A percentile compares a stretch with the other conserved stretches of the same genome.
phyloP scores from a whole-genome alignment of 2,888 invertebrate species.

The Lasioglossum figueresi region DNA sequence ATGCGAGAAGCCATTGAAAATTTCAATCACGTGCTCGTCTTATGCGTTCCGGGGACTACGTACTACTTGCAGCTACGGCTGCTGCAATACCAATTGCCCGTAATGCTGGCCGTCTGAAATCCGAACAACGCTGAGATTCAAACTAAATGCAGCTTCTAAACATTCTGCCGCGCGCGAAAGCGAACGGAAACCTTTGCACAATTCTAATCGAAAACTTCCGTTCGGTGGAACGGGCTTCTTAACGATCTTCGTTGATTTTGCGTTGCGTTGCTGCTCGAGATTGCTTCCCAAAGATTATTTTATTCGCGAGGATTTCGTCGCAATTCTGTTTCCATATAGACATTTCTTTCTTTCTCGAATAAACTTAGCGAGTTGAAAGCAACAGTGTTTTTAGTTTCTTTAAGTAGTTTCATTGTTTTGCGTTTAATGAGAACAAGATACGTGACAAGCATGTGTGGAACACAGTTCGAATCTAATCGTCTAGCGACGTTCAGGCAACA shows the following conservation, averaged over 20 bases:
- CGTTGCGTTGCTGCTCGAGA: not conserved
- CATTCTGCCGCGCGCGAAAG: not conserved
- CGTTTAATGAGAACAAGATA: not conserved
- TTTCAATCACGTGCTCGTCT: slow-evolving; percentile 57
- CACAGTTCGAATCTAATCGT: not conserved
- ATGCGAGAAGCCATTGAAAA: slow-evolving; percentile 42
- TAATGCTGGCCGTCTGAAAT: slow-evolving; percentile 36
- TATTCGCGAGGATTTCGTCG: not conserved
- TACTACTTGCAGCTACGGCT: slow-evolving; percentile 15
- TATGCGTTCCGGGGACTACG: slow-evolving; percentile 49
- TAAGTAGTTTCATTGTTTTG: too few species aligned
- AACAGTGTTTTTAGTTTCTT: too few species aligned
- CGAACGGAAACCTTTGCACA: not conserved
- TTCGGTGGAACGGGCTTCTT: too few species aligned
- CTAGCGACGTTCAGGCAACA: not conserved
- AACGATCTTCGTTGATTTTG: not conserved
- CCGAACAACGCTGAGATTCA: slow-evolving; percentile 38
- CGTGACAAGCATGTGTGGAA: not conserved
- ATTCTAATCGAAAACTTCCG: not conserved
- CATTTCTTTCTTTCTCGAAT: too few species aligned
- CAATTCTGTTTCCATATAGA: not conserved
- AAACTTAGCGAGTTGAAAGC: too few species aligned
- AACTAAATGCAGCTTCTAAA: slow-evolving; percentile 17
- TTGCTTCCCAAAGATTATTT: not conserved
- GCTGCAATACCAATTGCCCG: slow-evolving; percentile 54